Base-by-base conservation (phyloP, 2,888 invertebrate species). In the Noctua fimbriata region DNA sequence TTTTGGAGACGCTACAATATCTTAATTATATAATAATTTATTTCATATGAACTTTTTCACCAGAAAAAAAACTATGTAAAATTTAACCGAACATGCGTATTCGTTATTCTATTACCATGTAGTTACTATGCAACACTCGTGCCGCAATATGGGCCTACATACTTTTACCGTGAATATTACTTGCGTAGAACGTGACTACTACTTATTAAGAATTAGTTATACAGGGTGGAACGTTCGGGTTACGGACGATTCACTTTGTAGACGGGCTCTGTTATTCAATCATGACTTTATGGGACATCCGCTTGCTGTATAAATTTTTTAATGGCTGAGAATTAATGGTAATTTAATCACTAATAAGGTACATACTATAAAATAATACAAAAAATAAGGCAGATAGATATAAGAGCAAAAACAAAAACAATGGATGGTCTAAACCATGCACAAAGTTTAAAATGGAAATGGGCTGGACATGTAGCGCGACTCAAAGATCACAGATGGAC, bases 111-210 rank as follows among this genome's bases (percentile, higher is more conserved):
- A 76, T 73, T 79, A 65, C 36, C 55, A 67, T 78, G 32, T 78
- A 80, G n/a, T 86, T 82, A 52, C 58, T 77, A 89, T 84, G 87
- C 87, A 81, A 55, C 41, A 28, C 44, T 76, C 69, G 78, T 79
- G 66, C 41, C 36, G 49, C 58, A 76, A 52, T 84, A 77, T 77
- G 72, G 55, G 67, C 78, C 73, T 83, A 76, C 81, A 87, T 84
- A 88, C 87, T 85, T 88, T 88, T 89, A 86, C 86, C 82, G 77
- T 81, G 84, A 82, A 79, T 87, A 81, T 77, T 82, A 67, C 79
- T 78, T 73, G 66, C 77, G 70, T 83, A 69, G 63, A 71, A 84
- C 85, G 88, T 89, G 89, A 83, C 84, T 74, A 73, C 71, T 72
- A 41, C 41, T 63, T 63, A 82, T 32, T 77, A 79, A 69, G 65